Conservation (phyloP, 2,888 invertebrate species). For the Mechanitis mazaeus region DNA sequence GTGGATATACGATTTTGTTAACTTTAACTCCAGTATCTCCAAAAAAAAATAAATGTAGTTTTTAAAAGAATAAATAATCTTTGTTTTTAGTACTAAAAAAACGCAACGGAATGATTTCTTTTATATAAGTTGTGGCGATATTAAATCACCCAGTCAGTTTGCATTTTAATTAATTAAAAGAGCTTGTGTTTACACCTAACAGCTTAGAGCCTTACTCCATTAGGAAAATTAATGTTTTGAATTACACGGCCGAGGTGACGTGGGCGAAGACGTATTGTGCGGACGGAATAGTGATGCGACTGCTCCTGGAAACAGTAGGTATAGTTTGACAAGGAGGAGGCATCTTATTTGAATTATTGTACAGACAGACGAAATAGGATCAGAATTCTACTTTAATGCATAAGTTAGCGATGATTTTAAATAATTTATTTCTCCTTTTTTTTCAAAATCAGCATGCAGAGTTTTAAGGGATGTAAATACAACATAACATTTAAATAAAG, state of each 20-base stretch:
- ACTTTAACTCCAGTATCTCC: no score
- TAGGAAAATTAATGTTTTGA: conserved; percentile 77
- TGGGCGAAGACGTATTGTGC: conserved; percentile 39
- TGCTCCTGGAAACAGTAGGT: conserved; percentile 1
- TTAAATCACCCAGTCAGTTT: conserved; percentile 55
- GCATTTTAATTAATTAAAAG: conserved; percentile 73
- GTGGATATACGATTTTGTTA: no score
- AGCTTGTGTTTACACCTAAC: conserved; percentile 58
- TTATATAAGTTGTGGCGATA: conserved; percentile 27
- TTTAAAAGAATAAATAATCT: no score
- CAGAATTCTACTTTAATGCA: no score
- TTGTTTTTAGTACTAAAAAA: no score
- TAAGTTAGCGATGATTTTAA: no score
- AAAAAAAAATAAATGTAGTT: no score
- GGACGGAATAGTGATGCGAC: conserved; percentile 31
- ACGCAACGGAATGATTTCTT: no score
- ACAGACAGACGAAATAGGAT: neutral
- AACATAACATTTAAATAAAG: no score
- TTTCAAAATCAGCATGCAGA: no score
- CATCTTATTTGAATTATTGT: conserved; percentile 10
- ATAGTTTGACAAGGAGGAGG: conserved; percentile 2
- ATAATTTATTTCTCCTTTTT: no score
- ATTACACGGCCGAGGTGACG: conserved; percentile 52
- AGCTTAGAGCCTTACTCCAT: conserved; percentile 69
- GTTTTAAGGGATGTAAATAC: no score